phyloP scores from a whole-genome alignment of 2,113 vertebrate species.

The Oreotragus oreotragus region DNA sequence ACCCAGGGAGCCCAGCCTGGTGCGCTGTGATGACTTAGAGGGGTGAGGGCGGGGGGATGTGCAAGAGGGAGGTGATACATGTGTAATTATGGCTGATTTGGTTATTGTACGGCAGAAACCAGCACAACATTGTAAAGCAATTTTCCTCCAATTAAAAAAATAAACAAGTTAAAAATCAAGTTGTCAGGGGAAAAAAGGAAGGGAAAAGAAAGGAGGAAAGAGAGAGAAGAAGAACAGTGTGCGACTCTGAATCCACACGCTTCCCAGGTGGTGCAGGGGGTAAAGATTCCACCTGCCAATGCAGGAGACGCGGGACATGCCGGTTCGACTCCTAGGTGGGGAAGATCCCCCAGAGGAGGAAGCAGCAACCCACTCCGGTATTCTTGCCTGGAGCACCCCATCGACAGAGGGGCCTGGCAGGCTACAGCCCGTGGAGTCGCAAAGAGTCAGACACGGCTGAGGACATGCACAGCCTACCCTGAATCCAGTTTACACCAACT shows the following conservation, averaged over 20 bases:
- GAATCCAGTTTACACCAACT: background rate
- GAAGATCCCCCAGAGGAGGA: background rate
- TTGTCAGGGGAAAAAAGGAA: background rate
- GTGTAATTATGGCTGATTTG: background rate
- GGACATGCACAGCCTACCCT: no score
- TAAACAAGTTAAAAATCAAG: background rate
- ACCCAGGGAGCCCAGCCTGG: background rate
- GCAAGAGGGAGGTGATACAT: background rate
- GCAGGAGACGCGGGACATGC: background rate
- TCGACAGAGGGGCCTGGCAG: background rate
- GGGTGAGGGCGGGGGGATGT: background rate
- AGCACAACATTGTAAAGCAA: background rate
- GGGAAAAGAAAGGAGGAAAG: background rate
- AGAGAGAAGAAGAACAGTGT: rapidly evolving
- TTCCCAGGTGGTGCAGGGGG: background rate
- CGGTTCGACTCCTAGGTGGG: background rate
- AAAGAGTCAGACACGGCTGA: background rate
- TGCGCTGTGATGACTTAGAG: background rate
- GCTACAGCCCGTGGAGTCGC: background rate
- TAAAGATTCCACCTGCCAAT: background rate
- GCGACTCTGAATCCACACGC: rapidly evolving
- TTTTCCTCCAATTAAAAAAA: background rate
- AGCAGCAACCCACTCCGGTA: background rate
- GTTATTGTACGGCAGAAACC: background rate
- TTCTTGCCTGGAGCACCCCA: background rate